phyloP scores from a whole-genome alignment of 2,888 invertebrate species.

The Dryococelus australis region DNA sequence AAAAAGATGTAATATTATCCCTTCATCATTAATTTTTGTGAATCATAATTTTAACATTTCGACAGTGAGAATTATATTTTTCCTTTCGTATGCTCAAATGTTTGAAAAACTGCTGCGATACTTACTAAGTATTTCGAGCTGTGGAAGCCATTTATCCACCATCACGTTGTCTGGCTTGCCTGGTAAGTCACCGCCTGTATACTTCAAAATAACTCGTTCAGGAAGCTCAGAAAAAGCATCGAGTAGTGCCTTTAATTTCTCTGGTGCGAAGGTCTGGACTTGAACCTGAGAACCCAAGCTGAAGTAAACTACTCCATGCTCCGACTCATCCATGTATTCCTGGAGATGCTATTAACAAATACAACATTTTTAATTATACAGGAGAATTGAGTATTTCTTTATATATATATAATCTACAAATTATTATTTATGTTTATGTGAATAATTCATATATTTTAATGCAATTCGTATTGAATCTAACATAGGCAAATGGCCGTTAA shows the following conservation, averaged over 20 bases:
- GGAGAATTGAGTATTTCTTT: no score
- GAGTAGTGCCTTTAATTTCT: constrained; percentile 67
- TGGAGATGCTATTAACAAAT: constrained; percentile 28
- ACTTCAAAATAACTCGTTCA: neutral
- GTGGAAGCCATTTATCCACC: constrained; percentile 74
- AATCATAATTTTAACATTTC: no score
- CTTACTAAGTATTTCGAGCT: constrained; percentile 70
- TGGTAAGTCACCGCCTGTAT: constrained; percentile 58
- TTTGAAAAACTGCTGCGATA: neutral
- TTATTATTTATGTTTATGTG: no score
- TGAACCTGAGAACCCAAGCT: constrained; percentile 67
- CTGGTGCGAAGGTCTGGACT: constrained; percentile 67
- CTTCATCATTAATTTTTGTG: no score
- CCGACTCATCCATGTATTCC: constrained; percentile 30
- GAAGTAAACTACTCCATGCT: constrained; percentile 38
- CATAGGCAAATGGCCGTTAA: no score
- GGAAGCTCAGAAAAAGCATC: constrained; percentile 67
- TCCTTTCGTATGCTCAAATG: no score
- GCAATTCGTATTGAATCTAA: no score
- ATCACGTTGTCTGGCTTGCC: constrained; percentile 69
- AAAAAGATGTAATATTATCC: no score
- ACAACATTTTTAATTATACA: no score
- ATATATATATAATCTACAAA: no score
- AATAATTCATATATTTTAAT: no score
- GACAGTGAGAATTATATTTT: no score